Conservation (phyloP, 2,888 invertebrate genomes). For the Hirtodrosophila alboralis region DNA sequence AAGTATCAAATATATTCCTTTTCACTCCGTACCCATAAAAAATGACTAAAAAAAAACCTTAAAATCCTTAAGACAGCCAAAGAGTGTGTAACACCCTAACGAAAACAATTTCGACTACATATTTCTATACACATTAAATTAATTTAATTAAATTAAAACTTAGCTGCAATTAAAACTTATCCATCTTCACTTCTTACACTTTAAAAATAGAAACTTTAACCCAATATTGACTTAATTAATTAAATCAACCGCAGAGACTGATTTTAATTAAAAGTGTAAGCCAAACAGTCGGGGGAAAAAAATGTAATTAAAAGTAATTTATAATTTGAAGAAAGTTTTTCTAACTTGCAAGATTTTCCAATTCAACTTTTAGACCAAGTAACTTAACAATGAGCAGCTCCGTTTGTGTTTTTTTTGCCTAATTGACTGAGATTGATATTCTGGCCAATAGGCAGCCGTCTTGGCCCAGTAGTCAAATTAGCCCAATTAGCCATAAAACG, state of each 20-base stretch:
- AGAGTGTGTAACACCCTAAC: too few relatives aligned
- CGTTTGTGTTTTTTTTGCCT: constrained; percentile 44
- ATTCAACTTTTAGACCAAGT: neutral
- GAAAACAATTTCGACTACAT: too few relatives aligned
- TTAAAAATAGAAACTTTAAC: neutral
- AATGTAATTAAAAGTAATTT: constrained; percentile 56
- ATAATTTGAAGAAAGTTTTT: constrained; percentile 21
- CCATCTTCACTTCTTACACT: neutral
- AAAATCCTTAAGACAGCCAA: too few relatives aligned
- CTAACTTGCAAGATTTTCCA: neutral
- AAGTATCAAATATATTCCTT: too few relatives aligned
- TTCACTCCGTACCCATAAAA: too few relatives aligned
- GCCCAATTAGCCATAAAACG: constrained; percentile 65
- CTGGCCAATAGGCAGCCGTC: constrained; percentile 17
- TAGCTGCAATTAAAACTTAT: neutral
- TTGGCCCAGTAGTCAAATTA: constrained; percentile 53
- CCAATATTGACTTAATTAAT: too few relatives aligned
- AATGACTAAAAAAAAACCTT: too few relatives aligned
- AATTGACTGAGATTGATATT: constrained; percentile 70
- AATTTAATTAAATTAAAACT: too few relatives aligned
- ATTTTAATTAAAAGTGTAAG: neutral
- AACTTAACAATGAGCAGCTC: constrained; percentile 9
- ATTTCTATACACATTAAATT: too few relatives aligned
- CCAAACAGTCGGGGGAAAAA: too few relatives aligned
- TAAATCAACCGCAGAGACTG: neutral